phyloP scores from a whole-genome alignment of 1,140 invertebrate species.

The Philotrypesis tridentata region DNA sequence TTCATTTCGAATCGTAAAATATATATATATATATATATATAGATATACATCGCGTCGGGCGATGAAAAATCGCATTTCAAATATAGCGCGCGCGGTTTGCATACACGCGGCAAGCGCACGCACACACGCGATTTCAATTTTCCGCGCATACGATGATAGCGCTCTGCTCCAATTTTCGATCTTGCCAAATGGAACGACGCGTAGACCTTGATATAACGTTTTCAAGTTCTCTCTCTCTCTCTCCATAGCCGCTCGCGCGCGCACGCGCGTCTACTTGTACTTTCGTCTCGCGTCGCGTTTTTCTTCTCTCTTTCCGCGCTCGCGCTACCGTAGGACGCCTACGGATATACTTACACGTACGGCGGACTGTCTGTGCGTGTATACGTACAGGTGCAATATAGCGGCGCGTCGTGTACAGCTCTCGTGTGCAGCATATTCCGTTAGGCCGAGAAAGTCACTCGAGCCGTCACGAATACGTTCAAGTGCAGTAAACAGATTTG shows the following conservation, averaged over 20 bases:
- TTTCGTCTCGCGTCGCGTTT: neutral
- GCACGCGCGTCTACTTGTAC: constrained; percentile 25
- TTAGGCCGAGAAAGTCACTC: constrained; percentile 39
- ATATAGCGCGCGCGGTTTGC: too few species aligned
- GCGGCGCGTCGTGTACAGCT: too few species aligned
- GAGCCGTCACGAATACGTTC: constrained; percentile 27
- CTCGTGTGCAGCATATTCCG: constrained; percentile 10
- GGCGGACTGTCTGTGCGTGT: too few species aligned
- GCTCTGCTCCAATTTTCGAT: neutral
- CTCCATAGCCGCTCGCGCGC: too few species aligned
- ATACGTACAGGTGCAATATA: neutral
- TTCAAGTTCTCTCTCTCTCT: constrained; percentile 18
- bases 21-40: too few species aligned
- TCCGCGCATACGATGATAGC: neutral
- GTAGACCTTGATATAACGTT: constrained; percentile 29
- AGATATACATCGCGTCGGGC: too few species aligned
- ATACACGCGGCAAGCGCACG: too few species aligned
- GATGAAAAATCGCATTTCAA: too few species aligned
- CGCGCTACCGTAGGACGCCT: neutral
- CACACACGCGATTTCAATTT: neutral
- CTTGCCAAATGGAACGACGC: too few species aligned
- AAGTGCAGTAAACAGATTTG: constrained; percentile 40
- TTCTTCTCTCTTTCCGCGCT: neutral
- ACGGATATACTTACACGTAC: neutral
- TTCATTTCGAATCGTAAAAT: too few species aligned